These are phyloP conservation scores for Sarotherodon lohbergeri DNA, from an alignment of 2,113 vertebrate genomes.

Conservation along the genomic window DNA sequence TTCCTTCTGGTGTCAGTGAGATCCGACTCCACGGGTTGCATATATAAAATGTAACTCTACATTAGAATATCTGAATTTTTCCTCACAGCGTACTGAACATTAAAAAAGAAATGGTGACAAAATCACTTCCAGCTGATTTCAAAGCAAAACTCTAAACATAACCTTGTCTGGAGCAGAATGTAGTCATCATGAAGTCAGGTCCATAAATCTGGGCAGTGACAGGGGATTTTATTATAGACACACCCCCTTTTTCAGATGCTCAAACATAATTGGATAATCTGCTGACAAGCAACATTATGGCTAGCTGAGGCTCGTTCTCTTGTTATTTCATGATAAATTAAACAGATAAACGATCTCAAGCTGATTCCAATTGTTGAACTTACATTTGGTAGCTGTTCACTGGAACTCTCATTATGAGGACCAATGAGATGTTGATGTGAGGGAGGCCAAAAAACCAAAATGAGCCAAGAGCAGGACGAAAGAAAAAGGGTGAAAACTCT, in stretches of 20 bases:
- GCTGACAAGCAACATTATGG: neutral
- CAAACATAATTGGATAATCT: neutral
- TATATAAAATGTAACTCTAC: neutral
- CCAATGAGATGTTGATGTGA: neutral
- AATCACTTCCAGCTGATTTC: neutral
- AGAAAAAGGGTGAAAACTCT: neutral
- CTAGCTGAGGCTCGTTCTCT: neutral
- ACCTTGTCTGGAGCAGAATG: too few species aligned
- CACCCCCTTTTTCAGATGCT: neutral
- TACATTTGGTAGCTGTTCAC: neutral
- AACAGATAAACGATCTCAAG: neutral
- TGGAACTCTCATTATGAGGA: neutral
- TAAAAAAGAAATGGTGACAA: neutral
- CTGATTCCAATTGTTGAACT: neutral
- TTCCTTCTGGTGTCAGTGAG: neutral
- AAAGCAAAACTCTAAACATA: neutral
- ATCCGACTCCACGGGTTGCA: neutral
- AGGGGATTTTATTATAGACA: neutral
- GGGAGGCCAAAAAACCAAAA: neutral
- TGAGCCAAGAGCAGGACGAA: neutral
- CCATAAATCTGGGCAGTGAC: neutral
- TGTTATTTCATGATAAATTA: neutral
- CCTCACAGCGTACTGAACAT: neutral
- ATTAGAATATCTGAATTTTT: neutral
- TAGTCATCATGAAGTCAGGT: fast-evolving